Evolutionary conservation across 2,113 vertebrate species (phyloP).

Genomic region (Tringa solitaria): DNA sequence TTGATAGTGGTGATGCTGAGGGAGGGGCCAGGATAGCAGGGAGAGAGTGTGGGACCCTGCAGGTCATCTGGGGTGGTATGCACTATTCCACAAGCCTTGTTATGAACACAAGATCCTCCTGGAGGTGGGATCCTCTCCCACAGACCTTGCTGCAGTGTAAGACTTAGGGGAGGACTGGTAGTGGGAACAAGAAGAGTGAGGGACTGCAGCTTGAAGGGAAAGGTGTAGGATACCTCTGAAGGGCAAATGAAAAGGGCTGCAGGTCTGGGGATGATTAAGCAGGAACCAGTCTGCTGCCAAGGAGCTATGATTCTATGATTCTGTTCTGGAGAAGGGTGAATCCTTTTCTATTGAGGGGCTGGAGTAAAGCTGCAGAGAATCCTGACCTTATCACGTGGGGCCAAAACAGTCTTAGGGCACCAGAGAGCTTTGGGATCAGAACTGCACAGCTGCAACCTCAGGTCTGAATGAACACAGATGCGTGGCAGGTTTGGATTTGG

Average conservation of each 20-base stretch:
- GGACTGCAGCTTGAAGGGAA: background rate
- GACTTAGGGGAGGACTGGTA: background rate
- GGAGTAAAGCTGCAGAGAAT: background rate
- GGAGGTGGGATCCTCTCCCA: background rate
- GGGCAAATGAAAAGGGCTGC: background rate
- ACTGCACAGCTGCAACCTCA: background rate
- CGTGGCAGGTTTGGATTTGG: background rate
- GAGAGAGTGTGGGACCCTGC: background rate
- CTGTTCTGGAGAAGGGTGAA: background rate
- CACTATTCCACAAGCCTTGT: background rate
- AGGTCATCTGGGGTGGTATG: background rate
- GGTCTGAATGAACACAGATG: background rate
- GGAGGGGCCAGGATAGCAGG: background rate
- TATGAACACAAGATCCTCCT: background rate
- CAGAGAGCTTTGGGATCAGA: background rate
- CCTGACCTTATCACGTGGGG: background rate
- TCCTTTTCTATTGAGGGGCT: background rate
- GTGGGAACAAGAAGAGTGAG: background rate
- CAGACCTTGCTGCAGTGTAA: fast-evolving
- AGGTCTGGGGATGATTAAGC: background rate
- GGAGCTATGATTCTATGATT: background rate
- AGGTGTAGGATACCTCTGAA: background rate
- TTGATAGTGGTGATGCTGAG: background rate
- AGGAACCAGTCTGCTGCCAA: background rate
- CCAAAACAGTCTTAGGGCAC: background rate